Conservation (phyloP, 2,113 vertebrate genomes). For the Ceyx melanurus region DNA sequence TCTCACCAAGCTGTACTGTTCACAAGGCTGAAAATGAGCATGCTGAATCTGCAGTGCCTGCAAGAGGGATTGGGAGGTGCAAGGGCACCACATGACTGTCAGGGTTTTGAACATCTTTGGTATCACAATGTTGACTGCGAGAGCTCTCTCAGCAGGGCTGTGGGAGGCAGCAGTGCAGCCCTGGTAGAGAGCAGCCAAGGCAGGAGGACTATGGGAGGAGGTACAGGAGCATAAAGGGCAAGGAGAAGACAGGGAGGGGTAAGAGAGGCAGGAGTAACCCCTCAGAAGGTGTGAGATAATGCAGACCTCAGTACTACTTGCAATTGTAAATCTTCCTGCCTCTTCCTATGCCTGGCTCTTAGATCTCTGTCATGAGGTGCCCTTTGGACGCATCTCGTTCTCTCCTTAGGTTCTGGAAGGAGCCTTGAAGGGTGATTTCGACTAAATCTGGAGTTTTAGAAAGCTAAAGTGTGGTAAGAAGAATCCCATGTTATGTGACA, state of each 20-base stretch:
- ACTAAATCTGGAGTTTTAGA: background rate
- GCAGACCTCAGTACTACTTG: background rate
- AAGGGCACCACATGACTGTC: background rate
- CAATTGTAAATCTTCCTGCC: background rate
- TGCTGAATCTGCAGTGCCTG: background rate
- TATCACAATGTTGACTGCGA: background rate
- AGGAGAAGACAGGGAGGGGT: background rate
- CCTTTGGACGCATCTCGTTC: background rate
- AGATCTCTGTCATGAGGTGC: background rate
- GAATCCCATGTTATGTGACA: background rate
- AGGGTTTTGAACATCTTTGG: background rate
- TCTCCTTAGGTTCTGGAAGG: background rate
- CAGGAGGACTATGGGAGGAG: background rate
- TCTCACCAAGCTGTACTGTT: background rate
- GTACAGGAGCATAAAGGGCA: background rate
- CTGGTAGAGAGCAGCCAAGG: background rate
- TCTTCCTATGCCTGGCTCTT: background rate
- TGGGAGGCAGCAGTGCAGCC: background rate
- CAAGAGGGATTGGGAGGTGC: background rate
- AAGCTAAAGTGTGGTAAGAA: background rate
- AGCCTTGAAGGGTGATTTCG: background rate
- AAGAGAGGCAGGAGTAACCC: background rate
- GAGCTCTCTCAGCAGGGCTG: background rate
- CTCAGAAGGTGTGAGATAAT: background rate
- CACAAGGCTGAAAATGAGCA: constrained; percentile 7